Base-by-base conservation (phyloP, 2,113 vertebrate species). In the Lynx canadensis region DNA sequence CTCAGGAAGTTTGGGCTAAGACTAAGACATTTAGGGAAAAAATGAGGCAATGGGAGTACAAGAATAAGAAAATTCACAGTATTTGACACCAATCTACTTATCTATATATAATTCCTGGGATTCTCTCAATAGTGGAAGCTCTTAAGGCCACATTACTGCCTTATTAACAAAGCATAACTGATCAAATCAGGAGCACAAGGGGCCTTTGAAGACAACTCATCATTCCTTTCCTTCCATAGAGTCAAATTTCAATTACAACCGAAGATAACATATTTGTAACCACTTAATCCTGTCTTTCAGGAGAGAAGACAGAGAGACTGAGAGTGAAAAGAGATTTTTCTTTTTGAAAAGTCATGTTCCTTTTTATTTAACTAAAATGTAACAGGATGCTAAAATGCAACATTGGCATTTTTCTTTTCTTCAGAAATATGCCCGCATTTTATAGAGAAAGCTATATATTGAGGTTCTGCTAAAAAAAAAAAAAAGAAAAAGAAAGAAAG, bases 311-410 rank as follows among this genome's bases (percentile, higher is more conserved):
- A 33, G n/a, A 82, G 36, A 52, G 66, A 33, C 16, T 87, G 63
- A 81, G 50, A 23, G 21, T 55, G 66, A 71, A 52, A 63, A 63
- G 18, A 50, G 19, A n/a, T 45, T 85, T 85, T 89, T 96, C 79
- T 86, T 65, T 84, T 92, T 82, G 82, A 81, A 96, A 97, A 87
- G 73, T 83, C 78, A 55, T 36, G 38, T 45, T 73, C 31, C n/a
- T 93, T 83, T 95, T 79, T 96, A 92, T 89, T 95, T 73, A 83
- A 95, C 68, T 73, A 69, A 92, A 97, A 86, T 57, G 36, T 80
- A 91, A 84, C 27, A 83, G 55, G 69, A 89, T 76, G 16, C 74
- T 89, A 87, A 97, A 94, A 94, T 85, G 80, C 66, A 97, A 76
- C 63, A 21, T 63, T 87, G 48, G 80, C 84, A 73, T 90, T 91